Evolutionary conservation across 2,113 vertebrate genomes (phyloP), one percentile per base, ranked within the genome.

Genomic region (Pardalotus punctatus): DNA sequence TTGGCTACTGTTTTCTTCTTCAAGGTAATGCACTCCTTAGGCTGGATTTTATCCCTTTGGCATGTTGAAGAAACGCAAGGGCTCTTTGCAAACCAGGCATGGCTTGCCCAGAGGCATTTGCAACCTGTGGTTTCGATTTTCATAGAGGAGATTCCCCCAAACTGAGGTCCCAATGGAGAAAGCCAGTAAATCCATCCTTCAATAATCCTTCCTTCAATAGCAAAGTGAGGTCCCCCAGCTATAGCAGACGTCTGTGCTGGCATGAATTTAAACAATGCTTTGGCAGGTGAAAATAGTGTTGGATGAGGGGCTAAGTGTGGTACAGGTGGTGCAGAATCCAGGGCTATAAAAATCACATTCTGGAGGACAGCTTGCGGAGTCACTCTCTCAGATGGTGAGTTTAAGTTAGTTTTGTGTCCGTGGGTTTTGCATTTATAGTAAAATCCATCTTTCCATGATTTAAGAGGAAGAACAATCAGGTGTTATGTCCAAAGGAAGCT

Each of bases 301-400:
- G 45, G 48, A 47, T 42, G 36, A 87, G 40, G 25, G 20, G 19
- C 4, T 6, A 28, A 58, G 16, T 16, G 38, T 51, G 16, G n/a
- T 60, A 57, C 9, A 67, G 21, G 29, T 73, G 33, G 8, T 80
- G 40, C 35, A 88, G 81, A 40, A 66, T 51, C 38, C 43, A 31
- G 38, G 71, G 35, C 38, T 90, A 40, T 11, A 77, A 67, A 87
- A 13, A 0, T 2, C 5, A 2, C 1, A 0, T 45, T 61, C 31
- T 76, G 57, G 19, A 76, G 53, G 58, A 43, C 24, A 77, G 27
- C 24, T 77, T 70, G 24, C 5, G 12, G 66, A 72, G 38, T 36
- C 22, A 11, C 24, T 72, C 16, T 67, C 22, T 81, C 10, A 35
- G 10, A 11, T 0, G 0, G 9, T 0, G 2, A 42, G 27, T 7